phyloP scores from a whole-genome alignment of 2,888 invertebrate species.

The Drosophila neotestacea region DNA sequence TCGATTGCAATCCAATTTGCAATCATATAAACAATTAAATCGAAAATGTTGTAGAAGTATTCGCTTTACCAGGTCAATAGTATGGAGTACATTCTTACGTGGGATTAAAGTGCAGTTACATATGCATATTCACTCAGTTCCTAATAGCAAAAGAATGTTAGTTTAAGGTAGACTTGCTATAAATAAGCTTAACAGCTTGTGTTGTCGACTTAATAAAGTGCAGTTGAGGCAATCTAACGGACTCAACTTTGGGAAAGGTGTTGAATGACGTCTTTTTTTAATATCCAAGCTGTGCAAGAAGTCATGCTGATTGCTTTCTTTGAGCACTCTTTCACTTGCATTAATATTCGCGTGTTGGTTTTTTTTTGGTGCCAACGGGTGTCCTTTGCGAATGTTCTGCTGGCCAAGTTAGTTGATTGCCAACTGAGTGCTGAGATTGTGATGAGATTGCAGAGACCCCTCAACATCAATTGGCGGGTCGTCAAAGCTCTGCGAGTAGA shows the following conservation, averaged over 20 bases:
- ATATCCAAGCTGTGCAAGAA: not conserved
- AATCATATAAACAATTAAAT: slow-evolving; percentile 19
- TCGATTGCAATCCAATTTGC: slow-evolving; percentile 39
- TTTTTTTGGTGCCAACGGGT: not conserved
- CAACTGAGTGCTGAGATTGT: not conserved
- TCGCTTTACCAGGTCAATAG: slow-evolving; percentile 2
- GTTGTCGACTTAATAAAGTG: not conserved
- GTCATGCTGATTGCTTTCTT: slow-evolving; percentile 7
- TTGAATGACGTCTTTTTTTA: not conserved
- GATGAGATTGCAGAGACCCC: not conserved
- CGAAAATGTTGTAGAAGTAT: slow-evolving; percentile 11
- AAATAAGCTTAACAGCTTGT: not conserved
- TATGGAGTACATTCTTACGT: not conserved
- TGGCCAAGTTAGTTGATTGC: not conserved
- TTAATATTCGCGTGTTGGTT: not conserved
- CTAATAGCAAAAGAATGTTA: not conserved
- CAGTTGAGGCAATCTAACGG: not conserved
- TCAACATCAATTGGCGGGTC: not conserved
- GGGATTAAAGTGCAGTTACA: not conserved
- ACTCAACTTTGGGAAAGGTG: not conserved
- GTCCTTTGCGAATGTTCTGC: not conserved
- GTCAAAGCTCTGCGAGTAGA: slow-evolving; percentile 1
- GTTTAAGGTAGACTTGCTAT: not conserved
- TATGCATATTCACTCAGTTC: not conserved
- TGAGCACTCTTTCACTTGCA: not conserved